A percentile compares a stretch with the other conserved stretches of the same genome.
phyloP scores from a whole-genome alignment of 1,140 invertebrate genomes.

The Anoplolepis gracilipes region DNA sequence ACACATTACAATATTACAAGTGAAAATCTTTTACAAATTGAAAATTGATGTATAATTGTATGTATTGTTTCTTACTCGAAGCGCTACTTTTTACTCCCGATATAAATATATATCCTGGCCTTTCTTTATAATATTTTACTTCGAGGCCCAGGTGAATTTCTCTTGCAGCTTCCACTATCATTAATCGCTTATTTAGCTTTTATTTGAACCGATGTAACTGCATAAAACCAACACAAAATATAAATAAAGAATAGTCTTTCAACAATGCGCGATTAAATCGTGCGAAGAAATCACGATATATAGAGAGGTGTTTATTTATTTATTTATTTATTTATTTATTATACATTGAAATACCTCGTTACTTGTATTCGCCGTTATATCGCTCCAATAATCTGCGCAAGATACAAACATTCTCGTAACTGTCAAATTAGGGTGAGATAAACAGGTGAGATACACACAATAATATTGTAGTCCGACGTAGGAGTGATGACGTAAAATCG shows the following conservation, averaged over 20 bases:
- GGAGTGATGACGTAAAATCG: background rate
- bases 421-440: no score
- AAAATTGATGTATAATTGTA: slow-evolving; percentile 17
- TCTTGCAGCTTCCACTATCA: slow-evolving; percentile 48
- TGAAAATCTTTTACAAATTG: slow-evolving; percentile 6
- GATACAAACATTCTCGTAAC: slow-evolving; percentile 35
- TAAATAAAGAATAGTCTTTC: slow-evolving; percentile 5
- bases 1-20: background rate
- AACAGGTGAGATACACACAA: slow-evolving; percentile 48
- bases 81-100: slow-evolving; percentile 35
- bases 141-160: slow-evolving; percentile 59
- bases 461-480: slow-evolving; percentile 38
- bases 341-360: slow-evolving; percentile 54
- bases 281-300: background rate
- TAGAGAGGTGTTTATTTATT: slow-evolving; percentile 43
- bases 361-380: slow-evolving; percentile 47
- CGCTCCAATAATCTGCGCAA: slow-evolving; percentile 58
- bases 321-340: slow-evolving; percentile 67
- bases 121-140: slow-evolving; percentile 53
- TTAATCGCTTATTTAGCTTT: slow-evolving; percentile 66
- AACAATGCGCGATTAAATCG: background rate
- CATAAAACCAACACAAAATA: slow-evolving; percentile 51
- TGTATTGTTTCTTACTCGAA: background rate
- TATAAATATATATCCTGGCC: slow-evolving; percentile 60
- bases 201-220: slow-evolving; percentile 30